Evolutionary conservation across 2,888 invertebrate species (phyloP), one percentile per base, ranked within the genome.

Genomic region (Strigamia transsilvanica): DNA sequence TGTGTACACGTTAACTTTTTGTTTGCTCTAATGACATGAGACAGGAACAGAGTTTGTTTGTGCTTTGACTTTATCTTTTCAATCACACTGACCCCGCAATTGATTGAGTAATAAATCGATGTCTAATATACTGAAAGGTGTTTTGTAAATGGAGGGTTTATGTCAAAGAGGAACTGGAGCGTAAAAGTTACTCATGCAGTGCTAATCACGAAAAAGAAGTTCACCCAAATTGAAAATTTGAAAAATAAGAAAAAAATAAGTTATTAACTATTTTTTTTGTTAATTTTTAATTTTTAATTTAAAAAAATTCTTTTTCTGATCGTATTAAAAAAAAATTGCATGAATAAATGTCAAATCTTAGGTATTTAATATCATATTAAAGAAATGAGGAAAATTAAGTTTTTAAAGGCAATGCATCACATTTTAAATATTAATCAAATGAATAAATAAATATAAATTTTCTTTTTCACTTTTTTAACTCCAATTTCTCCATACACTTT

Each of bases 21-120:
- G 18, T 51, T 51, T 51, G 51, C 6, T 51, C 18, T 4, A 51
- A n/a, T 2, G 51, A 51, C 51, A 18, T 6, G n/a, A 51, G 51
- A 51, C 51, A 66, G 9, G 27, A 66, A 27, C 51, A 6, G n/a
- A n/a, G 32, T 66, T 66, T 66, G 66, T 66, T 66, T 66, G 15
- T 32, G 66, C 12, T 23, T 61, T 18, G 15, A 12, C n/a, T n/a
- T 66, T 66, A 13, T 15, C 32, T 23, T 4, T 27, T 27, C 32
- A 27, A 32, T 32, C 32, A 66, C 23, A 27, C 27, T 27, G 66
- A 27, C 66, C 27, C 34, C 27, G 13, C 66, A 32, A 66, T 66
- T 66, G 66, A 66, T 27, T 32, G 51, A 66, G 13, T 66, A 66
- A 66, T 66, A 66, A 66, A 66, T 66, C 66, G 66, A 66, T 66